Conservation (phyloP, 1,140 invertebrate genomes). For the Venustaconcha ellipsiformis region DNA sequence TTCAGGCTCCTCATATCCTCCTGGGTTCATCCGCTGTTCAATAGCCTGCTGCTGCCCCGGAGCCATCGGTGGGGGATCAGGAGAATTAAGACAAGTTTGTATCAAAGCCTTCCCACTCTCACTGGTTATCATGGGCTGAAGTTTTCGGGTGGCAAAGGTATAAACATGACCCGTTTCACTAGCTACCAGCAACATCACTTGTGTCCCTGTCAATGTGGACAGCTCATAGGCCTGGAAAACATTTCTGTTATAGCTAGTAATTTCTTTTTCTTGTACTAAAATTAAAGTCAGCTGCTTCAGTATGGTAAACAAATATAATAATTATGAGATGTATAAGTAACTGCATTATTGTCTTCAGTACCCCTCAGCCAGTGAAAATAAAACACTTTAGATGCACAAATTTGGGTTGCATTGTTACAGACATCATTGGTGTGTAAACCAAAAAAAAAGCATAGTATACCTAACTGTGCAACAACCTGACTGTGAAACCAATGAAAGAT, state of each 20-base stretch:
- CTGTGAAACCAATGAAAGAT: no score
- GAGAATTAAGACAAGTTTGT: conserved; percentile 98
- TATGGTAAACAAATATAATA: not conserved
- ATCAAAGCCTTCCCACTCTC: conserved; percentile 98
- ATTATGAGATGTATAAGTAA: no score
- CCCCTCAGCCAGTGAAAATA: no score
- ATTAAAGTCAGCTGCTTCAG: not conserved
- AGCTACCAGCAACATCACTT: conserved; percentile 79
- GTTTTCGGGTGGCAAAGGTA: conserved; percentile 98
- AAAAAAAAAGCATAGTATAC: no score
- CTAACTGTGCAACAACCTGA: no score
- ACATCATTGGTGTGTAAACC: no score
- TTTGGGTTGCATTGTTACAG: no score
- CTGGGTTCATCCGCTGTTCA: conserved; percentile 97
- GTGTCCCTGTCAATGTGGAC: conserved; percentile 98
- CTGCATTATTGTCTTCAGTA: no score
- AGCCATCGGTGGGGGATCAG: conserved; percentile 82
- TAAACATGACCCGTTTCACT: conserved; percentile 91
- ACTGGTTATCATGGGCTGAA: conserved; percentile 99
- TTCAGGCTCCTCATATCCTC: conserved; percentile 98
- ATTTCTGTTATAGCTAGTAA: not conserved
- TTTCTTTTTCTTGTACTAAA: not conserved
- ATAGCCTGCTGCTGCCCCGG: conserved; percentile 68
- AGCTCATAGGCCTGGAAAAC: conserved; percentile 94
- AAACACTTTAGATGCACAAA: no score